Evolutionary conservation across 1,140 invertebrate genomes (phyloP).

Genomic region (Sinonovacula constricta): DNA sequence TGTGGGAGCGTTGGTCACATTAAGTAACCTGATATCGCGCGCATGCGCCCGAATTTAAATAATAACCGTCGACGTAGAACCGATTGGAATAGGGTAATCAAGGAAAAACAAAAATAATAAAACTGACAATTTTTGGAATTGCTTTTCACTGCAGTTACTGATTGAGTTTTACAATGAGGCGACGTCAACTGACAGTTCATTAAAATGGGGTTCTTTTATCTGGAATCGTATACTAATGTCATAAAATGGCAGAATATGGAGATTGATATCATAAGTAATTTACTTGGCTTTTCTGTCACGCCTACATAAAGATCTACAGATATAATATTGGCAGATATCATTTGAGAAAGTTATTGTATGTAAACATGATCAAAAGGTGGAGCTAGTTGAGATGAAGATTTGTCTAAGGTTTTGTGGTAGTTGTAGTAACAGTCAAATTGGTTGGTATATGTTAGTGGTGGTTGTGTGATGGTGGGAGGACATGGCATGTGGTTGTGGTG

Average conservation of each 20-base stretch:
- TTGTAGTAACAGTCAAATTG: too few species aligned
- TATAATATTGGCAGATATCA: too few species aligned
- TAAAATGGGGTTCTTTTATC: background rate
- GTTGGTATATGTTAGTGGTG: too few species aligned
- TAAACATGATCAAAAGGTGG: too few species aligned
- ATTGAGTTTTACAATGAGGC: background rate
- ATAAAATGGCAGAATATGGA: background rate
- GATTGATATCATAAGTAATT: background rate
- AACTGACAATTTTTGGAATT: background rate
- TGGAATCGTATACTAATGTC: background rate
- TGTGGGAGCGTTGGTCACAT: background rate
- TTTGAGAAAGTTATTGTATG: too few species aligned
- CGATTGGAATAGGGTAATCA: too few species aligned
- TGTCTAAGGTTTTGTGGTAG: too few species aligned
- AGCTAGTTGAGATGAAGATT: too few species aligned
- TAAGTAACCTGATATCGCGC: slow-evolving; percentile 33
- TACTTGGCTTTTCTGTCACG: too few species aligned
- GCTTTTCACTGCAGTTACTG: background rate
- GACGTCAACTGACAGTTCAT: background rate
- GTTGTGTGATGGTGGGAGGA: too few species aligned
- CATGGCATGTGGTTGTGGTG: too few species aligned
- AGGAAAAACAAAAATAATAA: background rate
- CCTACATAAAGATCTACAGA: too few species aligned
- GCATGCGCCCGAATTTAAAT: slow-evolving; percentile 39
- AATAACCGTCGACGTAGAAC: background rate